Base-by-base conservation (phyloP, 2,888 invertebrate genomes). In the Eugnorisma glareosa region DNA sequence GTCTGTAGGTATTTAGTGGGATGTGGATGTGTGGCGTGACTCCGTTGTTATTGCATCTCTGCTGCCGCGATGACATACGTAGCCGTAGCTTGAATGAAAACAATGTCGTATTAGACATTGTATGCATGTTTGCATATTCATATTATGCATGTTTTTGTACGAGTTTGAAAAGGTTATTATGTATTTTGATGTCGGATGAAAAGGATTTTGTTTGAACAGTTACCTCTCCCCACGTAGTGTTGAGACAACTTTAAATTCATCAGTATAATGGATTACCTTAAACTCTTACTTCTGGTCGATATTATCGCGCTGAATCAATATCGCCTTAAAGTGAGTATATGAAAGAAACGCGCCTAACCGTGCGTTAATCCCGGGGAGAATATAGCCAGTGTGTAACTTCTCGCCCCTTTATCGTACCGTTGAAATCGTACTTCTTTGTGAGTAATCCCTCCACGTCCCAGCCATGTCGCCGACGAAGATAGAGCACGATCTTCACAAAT, bases 401-500 rank as follows among this genome's bases (percentile, higher is more conserved):
- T 94, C 95, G 94, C 94, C 94, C 94, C 94, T 95, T 96, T 96
- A 96, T 96, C 96, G 94, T 93, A 93, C 94, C 95, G 96, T 95
- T 94, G 96, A 94, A 96, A 96, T 96, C 96, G 96, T 94, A 96
- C 96, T 96, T 96, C 96, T 96, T 96, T 96, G 96, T 94, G 96
- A 94, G 96, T 96, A 96, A 96, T 96, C 96, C 96, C 96, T 95
- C 95, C 96, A 96, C 96, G 96, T 96, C 95, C 94, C 94, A 89
- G 93, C 94, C 92, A 95, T 95, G 96, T 95, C 95, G 95, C 94
- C 95, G 96, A 96, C 96, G 96, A 96, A 96, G 96, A 96, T 96
- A 96, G 96, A 96, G 96, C 96, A 96, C 96, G 96, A 96, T 96
- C 96, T 96, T 96, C 96, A 96, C 96, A 96, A 96, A 96, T 96